Evolutionary conservation across 64 coral and sea anemone genomes (phyloP), one percentile per base, ranked within the genome.

Genomic region (Pocillopora damicornis): DNA sequence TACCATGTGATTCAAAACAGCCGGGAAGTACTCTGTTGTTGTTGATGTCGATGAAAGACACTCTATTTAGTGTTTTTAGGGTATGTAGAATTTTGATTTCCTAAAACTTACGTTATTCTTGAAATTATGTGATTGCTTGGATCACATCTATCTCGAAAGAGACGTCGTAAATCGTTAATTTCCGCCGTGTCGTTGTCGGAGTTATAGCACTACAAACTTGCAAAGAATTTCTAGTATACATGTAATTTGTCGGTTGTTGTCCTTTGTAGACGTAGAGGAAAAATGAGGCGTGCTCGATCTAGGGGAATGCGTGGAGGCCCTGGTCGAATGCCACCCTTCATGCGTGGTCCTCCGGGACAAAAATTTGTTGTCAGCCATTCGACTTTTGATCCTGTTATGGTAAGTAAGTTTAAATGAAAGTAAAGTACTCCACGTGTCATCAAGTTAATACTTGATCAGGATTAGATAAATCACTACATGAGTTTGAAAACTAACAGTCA

Each of bases 281-380:
- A 57, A 20, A 85, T 85, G 81, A 87, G 94, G 25, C 87, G 90
- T 77, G 60, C 81, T 68, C 87, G 87, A 56, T 60, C 82, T n/a
- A 84, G 80, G 58, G 88, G 77, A 74, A 86, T 91, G 58, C 93
- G 97, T 60, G 93, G 93, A 80, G 90, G 93, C 34, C 88, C 81
- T 82, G 93, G 97, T 62, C 90, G 91, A 23, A 88, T 92, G 61
- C 93, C 88, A 20, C 97, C 93, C 9, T 99, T 78, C 73, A 87
- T 99, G 83, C 86, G 97, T 13, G 87, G 87, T 73, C 90, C 91
- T 20, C 79, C 89, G 38, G 97, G 97, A 82, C 86, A 99, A 34
- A 99, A 95, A 72, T 95, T 95, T 93, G 89, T 99, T 34, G 97
- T 99, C 18, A 99, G 91, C 73, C 97, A 99, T 95, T 82, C 90